These are phyloP conservation scores for Melanostoma mellinum DNA, from an alignment of 2,888 invertebrate genomes.

Conservation along the genomic window DNA sequence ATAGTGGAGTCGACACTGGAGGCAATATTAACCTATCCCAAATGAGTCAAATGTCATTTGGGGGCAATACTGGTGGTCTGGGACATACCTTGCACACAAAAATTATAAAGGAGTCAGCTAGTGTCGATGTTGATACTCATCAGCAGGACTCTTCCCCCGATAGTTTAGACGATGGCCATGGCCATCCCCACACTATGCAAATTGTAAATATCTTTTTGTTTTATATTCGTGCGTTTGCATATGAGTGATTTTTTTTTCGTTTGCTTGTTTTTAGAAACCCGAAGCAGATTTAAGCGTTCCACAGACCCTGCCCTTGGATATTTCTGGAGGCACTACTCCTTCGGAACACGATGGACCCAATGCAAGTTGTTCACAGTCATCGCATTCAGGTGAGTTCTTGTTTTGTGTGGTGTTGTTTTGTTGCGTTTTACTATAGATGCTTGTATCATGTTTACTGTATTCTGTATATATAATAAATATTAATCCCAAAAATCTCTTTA, in stretches of 20 bases:
- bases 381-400: constrained; percentile 80
- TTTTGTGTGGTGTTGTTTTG: constrained; percentile 57
- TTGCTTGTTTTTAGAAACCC: constrained; percentile 78
- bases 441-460: constrained; percentile 38
- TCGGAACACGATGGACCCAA: constrained; percentile 81
- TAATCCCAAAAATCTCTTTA: background rate
- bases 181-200: constrained; percentile 83
- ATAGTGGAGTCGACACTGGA: constrained; percentile 79
- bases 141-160: constrained; percentile 84
- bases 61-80: constrained; percentile 80
- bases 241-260: constrained; percentile 64
- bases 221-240: background rate
- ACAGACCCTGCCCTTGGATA: constrained; percentile 82
- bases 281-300: constrained; percentile 81
- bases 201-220: constrained; percentile 74
- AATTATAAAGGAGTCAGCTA: constrained; percentile 82
- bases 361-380: constrained; percentile 78
- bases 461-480: constrained; percentile 1
- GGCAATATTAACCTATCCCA: constrained; percentile 82
- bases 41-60: constrained; percentile 83
- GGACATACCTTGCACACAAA: constrained; percentile 81
- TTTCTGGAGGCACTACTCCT: constrained; percentile 82
- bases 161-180: constrained; percentile 83
- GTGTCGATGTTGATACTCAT: constrained; percentile 82
- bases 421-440: constrained; percentile 45